Percentiles rank a stretch among this genome's conserved stretches.
phyloP scores from a whole-genome alignment of 2,888 invertebrate genomes.

The Tethea ocularis region DNA sequence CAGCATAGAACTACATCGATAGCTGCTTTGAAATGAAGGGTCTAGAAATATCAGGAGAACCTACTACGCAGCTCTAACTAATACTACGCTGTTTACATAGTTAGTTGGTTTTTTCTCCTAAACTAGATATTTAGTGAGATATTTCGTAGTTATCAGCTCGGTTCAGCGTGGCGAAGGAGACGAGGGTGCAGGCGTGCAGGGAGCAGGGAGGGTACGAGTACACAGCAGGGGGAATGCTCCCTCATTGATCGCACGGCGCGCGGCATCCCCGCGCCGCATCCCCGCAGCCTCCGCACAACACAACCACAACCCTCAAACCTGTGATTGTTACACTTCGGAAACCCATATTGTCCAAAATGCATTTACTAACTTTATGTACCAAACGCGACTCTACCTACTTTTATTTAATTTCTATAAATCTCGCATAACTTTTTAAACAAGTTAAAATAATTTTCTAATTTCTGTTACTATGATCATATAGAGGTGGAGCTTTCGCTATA shows the following conservation, averaged over 20 bases:
- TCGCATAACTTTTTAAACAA: too few relatives aligned
- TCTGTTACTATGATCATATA: background rate
- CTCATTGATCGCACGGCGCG: slow-evolving; percentile 79
- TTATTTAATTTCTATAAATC: too few relatives aligned
- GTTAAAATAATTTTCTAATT: too few relatives aligned
- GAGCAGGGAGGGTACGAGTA: slow-evolving; percentile 27
- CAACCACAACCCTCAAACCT: slow-evolving; percentile 61
- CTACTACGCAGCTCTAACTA: slow-evolving; percentile 24
- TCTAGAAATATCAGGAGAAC: background rate
- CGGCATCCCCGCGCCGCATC: slow-evolving; percentile 60
- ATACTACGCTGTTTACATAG: slow-evolving; percentile 14
- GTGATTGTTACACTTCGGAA: slow-evolving; percentile 53
- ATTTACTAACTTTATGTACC: background rate
- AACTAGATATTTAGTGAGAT: slow-evolving; percentile 37
- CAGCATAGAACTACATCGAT: too few relatives aligned
- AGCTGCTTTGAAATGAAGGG: background rate
- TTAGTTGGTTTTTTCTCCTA: slow-evolving; percentile 1
- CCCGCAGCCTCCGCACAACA: slow-evolving; percentile 54
- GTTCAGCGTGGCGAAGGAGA: slow-evolving; percentile 43
- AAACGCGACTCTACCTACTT: too few relatives aligned
- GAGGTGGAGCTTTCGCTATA: background rate
- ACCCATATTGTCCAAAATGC: slow-evolving; percentile 31
- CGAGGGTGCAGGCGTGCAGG: slow-evolving; percentile 25
- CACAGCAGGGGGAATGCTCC: slow-evolving; percentile 51
- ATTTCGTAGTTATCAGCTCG: slow-evolving; percentile 63